Evolutionary conservation across 2,888 invertebrate genomes (phyloP).

Genomic region (Hirtodrosophila duncani): DNA sequence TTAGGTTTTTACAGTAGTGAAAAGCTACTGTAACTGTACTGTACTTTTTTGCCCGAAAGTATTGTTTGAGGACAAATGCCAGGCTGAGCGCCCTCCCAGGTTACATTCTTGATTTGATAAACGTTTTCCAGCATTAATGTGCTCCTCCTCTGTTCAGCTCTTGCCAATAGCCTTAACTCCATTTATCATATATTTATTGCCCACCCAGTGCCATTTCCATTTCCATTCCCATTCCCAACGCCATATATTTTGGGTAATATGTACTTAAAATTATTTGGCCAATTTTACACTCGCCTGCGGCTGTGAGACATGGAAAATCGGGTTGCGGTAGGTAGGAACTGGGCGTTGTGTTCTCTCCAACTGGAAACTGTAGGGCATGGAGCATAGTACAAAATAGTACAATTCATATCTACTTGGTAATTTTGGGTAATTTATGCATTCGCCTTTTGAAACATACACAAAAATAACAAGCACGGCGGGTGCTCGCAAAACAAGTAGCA

Average conservation of each 20-base stretch:
- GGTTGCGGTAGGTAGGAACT: no score
- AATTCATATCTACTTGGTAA: constrained; percentile 43
- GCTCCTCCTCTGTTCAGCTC: no score
- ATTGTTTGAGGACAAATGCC: no score
- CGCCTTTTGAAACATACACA: constrained; percentile 50
- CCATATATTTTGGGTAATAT: constrained; percentile 6
- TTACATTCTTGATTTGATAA: constrained; percentile 29
- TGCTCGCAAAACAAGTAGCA: constrained; percentile 24
- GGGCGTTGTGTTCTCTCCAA: no score
- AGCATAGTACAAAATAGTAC: background rate
- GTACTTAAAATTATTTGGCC: constrained; percentile 46
- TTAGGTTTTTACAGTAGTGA: no score
- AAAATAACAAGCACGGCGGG: constrained; percentile 45
- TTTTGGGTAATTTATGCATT: constrained; percentile 69
- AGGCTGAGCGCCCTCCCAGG: no score
- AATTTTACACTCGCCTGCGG: constrained; percentile 45
- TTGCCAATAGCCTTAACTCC: constrained; percentile 7
- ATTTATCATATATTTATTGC: constrained; percentile 55
- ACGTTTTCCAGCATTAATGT: constrained; percentile 22
- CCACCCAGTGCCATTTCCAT: no score
- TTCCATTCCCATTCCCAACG: no score
- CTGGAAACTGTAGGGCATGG: no score
- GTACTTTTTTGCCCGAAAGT: no score
- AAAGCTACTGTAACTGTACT: no score
- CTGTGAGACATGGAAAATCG: background rate